Conservation (phyloP, 2,797 vertebrate genomes). For the Tolypeutes matacus region DNA sequence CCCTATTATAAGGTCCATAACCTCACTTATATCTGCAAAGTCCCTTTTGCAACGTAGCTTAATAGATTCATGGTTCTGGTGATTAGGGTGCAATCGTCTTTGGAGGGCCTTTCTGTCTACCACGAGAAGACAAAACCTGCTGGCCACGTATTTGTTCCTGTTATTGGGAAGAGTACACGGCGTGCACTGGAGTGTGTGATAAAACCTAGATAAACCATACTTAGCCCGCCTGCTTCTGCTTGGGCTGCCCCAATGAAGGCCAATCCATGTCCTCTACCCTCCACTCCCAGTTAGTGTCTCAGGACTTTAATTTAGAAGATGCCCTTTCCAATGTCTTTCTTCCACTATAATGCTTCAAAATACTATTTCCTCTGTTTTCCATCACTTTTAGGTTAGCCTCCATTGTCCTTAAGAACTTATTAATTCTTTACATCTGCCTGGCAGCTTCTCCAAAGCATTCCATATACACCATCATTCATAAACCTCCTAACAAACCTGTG, state of each 20-base stretch:
- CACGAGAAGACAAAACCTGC: background rate
- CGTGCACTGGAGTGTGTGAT: background rate
- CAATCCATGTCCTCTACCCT: too few relatives aligned
- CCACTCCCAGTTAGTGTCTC: background rate
- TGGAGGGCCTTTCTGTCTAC: background rate
- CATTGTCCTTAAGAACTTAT: background rate
- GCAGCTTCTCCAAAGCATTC: background rate
- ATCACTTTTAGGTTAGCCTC: background rate
- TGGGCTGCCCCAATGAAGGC: background rate
- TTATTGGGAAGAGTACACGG: background rate
- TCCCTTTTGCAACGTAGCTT: background rate
- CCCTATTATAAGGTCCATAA: background rate
- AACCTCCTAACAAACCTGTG: background rate
- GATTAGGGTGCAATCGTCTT: background rate
- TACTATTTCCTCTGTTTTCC: background rate
- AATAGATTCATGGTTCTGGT: background rate
- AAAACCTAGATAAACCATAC: background rate
- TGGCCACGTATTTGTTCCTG: background rate
- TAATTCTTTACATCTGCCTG: background rate
- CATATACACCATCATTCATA: background rate
- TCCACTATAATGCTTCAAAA: background rate
- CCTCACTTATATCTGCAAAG: background rate
- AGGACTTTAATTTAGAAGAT: background rate
- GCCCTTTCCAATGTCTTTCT: background rate
- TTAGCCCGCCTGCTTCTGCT: background rate